These are phyloP conservation scores for Plectropomus leopardus DNA, from an alignment of 2,113 vertebrate species.

Conservation along the genomic window DNA sequence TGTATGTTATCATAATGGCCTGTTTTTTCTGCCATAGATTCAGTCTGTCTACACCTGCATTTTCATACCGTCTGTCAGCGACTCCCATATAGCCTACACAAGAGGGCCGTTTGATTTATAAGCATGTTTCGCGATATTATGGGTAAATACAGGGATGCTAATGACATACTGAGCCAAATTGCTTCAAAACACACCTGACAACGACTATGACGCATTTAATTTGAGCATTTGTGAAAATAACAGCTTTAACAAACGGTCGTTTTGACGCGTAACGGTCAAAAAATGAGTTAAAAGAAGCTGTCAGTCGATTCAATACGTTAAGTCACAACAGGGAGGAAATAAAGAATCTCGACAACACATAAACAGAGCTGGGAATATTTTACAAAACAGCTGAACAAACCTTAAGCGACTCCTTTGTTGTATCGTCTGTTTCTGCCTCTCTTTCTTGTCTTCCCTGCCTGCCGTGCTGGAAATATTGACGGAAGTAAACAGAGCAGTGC, in stretches of 20 bases:
- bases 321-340: background rate
- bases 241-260: background rate
- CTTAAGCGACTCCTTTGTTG: constrained; percentile 65
- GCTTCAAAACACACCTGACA: constrained; percentile 2
- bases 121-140: background rate
- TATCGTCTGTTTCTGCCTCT: constrained; percentile 3
- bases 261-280: background rate
- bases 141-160: background rate
- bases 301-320: constrained; percentile 33
- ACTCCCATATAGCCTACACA: background rate
- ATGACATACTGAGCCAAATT: background rate
- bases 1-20: background rate
- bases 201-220: constrained; percentile 14
- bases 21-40: background rate
- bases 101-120: background rate
- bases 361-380: background rate
- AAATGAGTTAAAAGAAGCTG: constrained; percentile 27
- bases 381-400: constrained; percentile 42
- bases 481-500: constrained; percentile 85
- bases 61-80: background rate
- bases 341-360: too few species aligned
- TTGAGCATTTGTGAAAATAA: constrained; percentile 2
- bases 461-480: constrained; percentile 81
- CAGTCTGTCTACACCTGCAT: background rate
- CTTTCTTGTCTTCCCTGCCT: constrained; percentile 27